phyloP scores from a whole-genome alignment of 1,140 invertebrate genomes.

The Zaprionus davidi region DNA sequence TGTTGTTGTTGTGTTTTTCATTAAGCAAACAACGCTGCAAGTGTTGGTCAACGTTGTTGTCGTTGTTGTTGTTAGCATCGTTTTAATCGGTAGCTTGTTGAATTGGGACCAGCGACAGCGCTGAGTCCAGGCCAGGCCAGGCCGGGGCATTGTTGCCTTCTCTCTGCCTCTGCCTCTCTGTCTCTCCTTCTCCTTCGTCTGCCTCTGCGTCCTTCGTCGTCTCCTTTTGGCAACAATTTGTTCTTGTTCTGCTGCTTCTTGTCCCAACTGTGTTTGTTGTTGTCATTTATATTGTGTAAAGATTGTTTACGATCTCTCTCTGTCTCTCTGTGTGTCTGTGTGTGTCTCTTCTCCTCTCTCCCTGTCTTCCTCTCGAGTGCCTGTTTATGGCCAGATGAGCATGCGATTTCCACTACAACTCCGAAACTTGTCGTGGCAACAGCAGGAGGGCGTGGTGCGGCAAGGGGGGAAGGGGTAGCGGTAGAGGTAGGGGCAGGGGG shows the following conservation, averaged over 20 bases:
- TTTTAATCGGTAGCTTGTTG: constrained; percentile 67
- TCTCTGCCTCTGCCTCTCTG: constrained; percentile 3
- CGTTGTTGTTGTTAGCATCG: constrained; percentile 49
- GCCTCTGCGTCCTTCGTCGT: constrained; percentile 9
- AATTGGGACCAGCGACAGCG: constrained; percentile 17
- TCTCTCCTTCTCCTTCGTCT: constrained; percentile 29
- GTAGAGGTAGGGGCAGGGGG: neutral
- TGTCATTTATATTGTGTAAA: constrained; percentile 46
- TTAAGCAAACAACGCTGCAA: constrained; percentile 70
- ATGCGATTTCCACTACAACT: constrained; percentile 34
- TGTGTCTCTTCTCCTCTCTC: neutral
- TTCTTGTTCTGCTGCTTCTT: constrained; percentile 30
- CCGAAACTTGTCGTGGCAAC: constrained; percentile 11
- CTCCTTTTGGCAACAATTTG: constrained; percentile 60
- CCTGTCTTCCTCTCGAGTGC: neutral
- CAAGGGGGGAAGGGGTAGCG: neutral
- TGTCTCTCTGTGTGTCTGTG: neutral
- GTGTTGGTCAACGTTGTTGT: constrained; percentile 15
- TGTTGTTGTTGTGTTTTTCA: constrained; percentile 44
- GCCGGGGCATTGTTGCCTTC: neutral
- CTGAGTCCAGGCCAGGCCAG: constrained; percentile 1
- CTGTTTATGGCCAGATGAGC: constrained; percentile 14
- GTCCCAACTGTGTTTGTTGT: constrained; percentile 30
- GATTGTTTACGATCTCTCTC: constrained; percentile 37
- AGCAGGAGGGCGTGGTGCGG: neutral